Evolutionary conservation across 2,113 vertebrate species (phyloP), one percentile per base, ranked within the genome.

Genomic region (Gymnocephalus cernua): DNA sequence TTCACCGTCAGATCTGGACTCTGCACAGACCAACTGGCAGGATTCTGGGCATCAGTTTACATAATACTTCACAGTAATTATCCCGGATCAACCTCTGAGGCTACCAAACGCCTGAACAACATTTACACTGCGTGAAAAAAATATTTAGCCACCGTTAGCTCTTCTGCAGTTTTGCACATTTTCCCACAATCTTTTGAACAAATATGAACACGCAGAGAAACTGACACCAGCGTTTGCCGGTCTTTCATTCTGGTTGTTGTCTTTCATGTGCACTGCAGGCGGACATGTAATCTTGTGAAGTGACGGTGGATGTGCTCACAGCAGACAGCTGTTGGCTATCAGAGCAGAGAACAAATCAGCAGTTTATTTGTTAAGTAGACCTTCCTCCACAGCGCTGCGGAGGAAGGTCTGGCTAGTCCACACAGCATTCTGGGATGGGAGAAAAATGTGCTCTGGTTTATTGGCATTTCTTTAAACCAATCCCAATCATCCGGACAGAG

Each of bases 1-100:
- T 86, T 82, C 1, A 56, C 47, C 48, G 86, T 51, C 41, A 56
- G 35, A 61, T 50, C 41, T 68, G 75, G 74, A 66, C 50, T 29
- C 56, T 4, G 32, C 61, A 19, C 79, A 15, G 48, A 35, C 7
- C 64, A 25, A 59, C 48, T 50, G 12, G 38, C 61, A 14, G 32
- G 27, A 15, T 35, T 48, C 58, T 47, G 0, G 4, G 0, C 23
- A 51, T 48, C 66, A 29, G 23, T 51, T 53, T 32, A 27, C 66
- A 41, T 21, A 6, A 32, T 3, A 4, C 38, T 32, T 74, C 23
- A 74, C 67, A 45, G 62, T 64, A 45, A 53, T 63, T 25, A 71
- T 48, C 56, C 56, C 57, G 48, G 53, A 41, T n/a, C 48, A 1
- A 5, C 74, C 66, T 50, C 11, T n/a, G 48, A 77, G 54, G n/a